These are phyloP conservation scores for Cottus gobio DNA, from an alignment of 2,113 vertebrate genomes.

Conservation along the genomic window DNA sequence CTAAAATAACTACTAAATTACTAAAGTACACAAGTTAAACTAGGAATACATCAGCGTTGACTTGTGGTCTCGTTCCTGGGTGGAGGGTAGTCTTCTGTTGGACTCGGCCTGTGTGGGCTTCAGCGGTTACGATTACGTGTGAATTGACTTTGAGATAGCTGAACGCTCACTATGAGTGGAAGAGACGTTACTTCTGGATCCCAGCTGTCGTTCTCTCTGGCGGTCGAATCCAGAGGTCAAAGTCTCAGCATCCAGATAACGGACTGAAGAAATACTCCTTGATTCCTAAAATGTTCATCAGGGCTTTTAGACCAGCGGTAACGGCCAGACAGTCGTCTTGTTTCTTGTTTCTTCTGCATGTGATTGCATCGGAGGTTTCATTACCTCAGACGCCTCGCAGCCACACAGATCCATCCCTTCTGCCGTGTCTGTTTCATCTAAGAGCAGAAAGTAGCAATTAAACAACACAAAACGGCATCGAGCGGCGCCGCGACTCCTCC, in stretches of 20 bases:
- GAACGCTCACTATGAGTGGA: neutral
- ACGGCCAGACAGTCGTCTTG: neutral
- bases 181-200: neutral
- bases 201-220: neutral
- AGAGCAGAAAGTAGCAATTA: neutral
- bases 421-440: neutral
- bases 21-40: too few relatives aligned
- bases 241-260: neutral
- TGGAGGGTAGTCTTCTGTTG: too few relatives aligned
- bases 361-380: neutral
- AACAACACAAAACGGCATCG: neutral
- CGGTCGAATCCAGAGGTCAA: neutral
- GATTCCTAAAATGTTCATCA: conserved; percentile 15
- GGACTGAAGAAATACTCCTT: neutral
- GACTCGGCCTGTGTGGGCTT: too few relatives aligned
- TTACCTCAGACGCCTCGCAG: neutral
- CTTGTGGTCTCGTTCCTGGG: too few relatives aligned
- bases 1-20: too few relatives aligned
- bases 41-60: too few relatives aligned
- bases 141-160: too few relatives aligned
- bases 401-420: neutral
- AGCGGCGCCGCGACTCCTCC: neutral
- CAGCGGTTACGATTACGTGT: too few relatives aligned
- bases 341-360: neutral
- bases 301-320: too few relatives aligned